A percentile compares a stretch with the other conserved stretches of the same genome.
These are phyloP conservation scores for Melanostoma mellinum DNA, from an alignment of 2,888 invertebrate genomes.

Conservation along the genomic window DNA sequence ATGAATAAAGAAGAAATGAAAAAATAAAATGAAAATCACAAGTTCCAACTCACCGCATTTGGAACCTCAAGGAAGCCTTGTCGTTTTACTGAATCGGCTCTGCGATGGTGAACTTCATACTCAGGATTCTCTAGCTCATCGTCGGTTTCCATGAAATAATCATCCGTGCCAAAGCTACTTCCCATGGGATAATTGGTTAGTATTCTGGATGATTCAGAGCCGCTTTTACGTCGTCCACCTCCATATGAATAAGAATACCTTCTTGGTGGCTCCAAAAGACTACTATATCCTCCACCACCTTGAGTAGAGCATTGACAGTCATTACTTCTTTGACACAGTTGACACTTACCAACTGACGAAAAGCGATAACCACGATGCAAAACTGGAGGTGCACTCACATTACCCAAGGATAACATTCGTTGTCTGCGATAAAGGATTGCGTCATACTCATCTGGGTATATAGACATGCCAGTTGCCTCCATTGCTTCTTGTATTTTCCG, in stretches of 20 bases:
- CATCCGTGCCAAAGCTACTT: slow-evolving; percentile 82
- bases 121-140: slow-evolving; percentile 82
- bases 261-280: slow-evolving; percentile 87
- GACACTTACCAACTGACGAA: slow-evolving; percentile 83
- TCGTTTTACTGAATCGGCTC: slow-evolving; percentile 80
- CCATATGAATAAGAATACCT: slow-evolving; percentile 83
- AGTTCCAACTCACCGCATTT: slow-evolving; percentile 77
- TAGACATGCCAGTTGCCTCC: slow-evolving; percentile 85
- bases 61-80: slow-evolving; percentile 82
- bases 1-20: too few species aligned
- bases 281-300: slow-evolving; percentile 87
- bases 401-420: slow-evolving; percentile 86
- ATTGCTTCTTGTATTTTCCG: slow-evolving; percentile 89
- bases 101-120: slow-evolving; percentile 79
- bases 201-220: slow-evolving; percentile 84
- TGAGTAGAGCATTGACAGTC: neutral
- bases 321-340: neutral
- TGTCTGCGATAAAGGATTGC: slow-evolving; percentile 83
- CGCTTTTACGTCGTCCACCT: slow-evolving; percentile 84
- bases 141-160: slow-evolving; percentile 82
- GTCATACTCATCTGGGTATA: slow-evolving; percentile 82
- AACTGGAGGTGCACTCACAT: slow-evolving; percentile 85
- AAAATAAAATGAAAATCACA: slow-evolving; percentile 17
- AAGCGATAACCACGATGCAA: slow-evolving; percentile 83
- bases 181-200: slow-evolving; percentile 82